A percentile compares a stretch with the other conserved stretches of the same genome.
Evolutionary conservation across 2,888 invertebrate genomes (phyloP).

Genomic region (Epirrhoe tristata): DNA sequence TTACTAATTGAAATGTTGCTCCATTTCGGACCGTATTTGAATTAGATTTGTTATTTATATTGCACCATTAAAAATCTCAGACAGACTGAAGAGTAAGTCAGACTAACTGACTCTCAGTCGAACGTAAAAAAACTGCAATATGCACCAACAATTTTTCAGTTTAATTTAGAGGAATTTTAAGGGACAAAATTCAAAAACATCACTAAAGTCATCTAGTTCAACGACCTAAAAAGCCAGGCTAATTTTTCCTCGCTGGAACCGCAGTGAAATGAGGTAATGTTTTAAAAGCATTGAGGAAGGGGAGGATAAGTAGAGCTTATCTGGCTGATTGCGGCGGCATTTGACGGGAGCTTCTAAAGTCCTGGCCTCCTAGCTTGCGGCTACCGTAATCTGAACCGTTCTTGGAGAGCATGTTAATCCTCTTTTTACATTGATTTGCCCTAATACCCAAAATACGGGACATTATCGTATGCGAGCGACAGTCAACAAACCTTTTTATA

Average conservation of each 20-base stretch:
- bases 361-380: not conserved
- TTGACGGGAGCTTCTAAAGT: conserved; percentile 36
- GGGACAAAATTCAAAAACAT: conserved; percentile 23
- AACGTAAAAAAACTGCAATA: too few relatives aligned
- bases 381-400: not conserved
- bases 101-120: too few relatives aligned
- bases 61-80: too few relatives aligned
- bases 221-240: conserved; percentile 30
- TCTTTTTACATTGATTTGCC: too few relatives aligned
- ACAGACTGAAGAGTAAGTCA: too few relatives aligned
- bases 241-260: conserved; percentile 39
- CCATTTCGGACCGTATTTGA: too few relatives aligned
- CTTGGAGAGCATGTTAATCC: too few relatives aligned
- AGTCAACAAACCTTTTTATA: too few relatives aligned
- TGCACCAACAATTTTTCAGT: conserved; percentile 20
- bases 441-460: too few relatives aligned
- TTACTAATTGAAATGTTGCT: too few relatives aligned
- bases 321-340: conserved; percentile 63
- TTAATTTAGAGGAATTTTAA: conserved; percentile 29
- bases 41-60: too few relatives aligned
- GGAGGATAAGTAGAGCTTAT: conserved; percentile 60
- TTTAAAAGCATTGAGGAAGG: conserved; percentile 59
- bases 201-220: conserved; percentile 39
- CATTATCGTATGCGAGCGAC: too few relatives aligned
- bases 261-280: conserved; percentile 59